These are phyloP conservation scores for Puntigrus tetrazona DNA, from an alignment of 2,113 vertebrate genomes.

Conservation along the genomic window DNA sequence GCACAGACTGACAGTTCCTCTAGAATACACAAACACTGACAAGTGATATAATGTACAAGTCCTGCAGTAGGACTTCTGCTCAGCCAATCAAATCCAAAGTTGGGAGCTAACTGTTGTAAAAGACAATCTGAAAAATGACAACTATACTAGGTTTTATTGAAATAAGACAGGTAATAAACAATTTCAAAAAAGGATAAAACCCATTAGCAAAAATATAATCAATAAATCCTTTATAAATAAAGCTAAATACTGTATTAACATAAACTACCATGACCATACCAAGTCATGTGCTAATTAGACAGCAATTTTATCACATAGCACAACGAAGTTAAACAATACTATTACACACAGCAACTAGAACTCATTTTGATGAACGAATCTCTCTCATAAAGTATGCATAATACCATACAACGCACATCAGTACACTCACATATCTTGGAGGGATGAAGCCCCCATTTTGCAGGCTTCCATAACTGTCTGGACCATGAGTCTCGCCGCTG, in stretches of 20 bases:
- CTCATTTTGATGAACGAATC: not conserved
- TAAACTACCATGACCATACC: not conserved
- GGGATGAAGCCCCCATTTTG: conserved; percentile 70
- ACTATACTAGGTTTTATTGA: not conserved
- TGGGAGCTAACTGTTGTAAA: not conserved
- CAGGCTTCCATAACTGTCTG: conserved; percentile 71
- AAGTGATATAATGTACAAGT: not conserved
- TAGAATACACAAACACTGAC: not conserved
- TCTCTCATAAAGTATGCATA: not conserved
- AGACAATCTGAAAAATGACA: not conserved
- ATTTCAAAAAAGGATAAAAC: not conserved
- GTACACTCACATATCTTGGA: conserved; percentile 73
- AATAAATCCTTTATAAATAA: not conserved
- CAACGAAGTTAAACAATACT: not conserved
- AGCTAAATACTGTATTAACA: not conserved
- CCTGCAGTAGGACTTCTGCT: not conserved
- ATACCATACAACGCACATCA: not conserved
- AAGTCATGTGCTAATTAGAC: conserved; percentile 33
- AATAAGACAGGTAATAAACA: not conserved
- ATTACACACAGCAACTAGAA: not conserved
- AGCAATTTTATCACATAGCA: not conserved
- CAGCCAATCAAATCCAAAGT: not conserved
- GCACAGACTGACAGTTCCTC: not conserved
- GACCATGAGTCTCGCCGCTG: conserved; percentile 57
- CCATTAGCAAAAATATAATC: not conserved